A percentile compares a stretch with the other conserved stretches of the same genome.
Conservation (phyloP, 1,140 invertebrate species). For the Neodiprion virginianus region DNA sequence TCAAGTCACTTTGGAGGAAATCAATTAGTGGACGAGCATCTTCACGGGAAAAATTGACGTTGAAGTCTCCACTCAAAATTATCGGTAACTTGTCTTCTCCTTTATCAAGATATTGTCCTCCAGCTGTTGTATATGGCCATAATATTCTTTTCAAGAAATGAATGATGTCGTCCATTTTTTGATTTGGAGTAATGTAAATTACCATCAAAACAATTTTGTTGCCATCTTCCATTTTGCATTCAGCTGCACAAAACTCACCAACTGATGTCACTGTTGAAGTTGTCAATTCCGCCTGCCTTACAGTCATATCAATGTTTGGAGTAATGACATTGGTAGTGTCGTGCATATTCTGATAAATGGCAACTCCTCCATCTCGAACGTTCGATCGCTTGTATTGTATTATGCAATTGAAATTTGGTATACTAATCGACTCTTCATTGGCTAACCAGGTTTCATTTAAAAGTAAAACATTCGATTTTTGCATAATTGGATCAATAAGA, state of each 20-base stretch:
- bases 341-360: conserved; percentile 16
- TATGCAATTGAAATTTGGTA: conserved; percentile 15
- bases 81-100: conserved; percentile 9
- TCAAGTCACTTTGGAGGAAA: conserved; percentile 13
- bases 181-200: conserved; percentile 22
- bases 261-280: background rate
- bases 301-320: conserved; percentile 14
- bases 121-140: conserved; percentile 12
- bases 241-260: conserved; percentile 13
- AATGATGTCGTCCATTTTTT: conserved; percentile 13
- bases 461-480: too few relatives aligned
- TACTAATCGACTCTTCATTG: background rate
- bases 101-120: background rate
- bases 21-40: background rate
- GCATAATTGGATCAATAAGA: too few relatives aligned
- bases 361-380: conserved; percentile 16
- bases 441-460: too few relatives aligned
- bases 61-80: conserved; percentile 22
- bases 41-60: conserved; percentile 12
- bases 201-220: conserved; percentile 10
- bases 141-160: conserved; percentile 3
- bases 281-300: background rate
- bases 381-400: conserved; percentile 10
- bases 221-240: background rate
- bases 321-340: conserved; percentile 12